Evolutionary conservation across 2,113 vertebrate species (phyloP).

Genomic region (Lates calcarifer): DNA sequence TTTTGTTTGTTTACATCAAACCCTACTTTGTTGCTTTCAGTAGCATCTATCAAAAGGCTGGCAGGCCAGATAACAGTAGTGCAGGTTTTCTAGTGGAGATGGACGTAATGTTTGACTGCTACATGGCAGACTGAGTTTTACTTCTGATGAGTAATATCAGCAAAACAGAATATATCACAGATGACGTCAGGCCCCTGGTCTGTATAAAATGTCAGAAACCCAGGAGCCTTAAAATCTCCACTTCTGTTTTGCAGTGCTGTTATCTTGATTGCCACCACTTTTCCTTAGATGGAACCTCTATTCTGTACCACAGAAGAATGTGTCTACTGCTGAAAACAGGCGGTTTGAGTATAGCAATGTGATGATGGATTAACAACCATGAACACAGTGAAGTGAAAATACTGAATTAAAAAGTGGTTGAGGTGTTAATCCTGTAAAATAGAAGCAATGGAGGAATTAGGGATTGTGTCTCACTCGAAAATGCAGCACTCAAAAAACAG

Average conservation of each 20-base stretch:
- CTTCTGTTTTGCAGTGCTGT: constrained; percentile 3
- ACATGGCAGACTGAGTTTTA: constrained; percentile 12
- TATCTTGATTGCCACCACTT: constrained; percentile 18
- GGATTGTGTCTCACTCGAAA: constrained; percentile 5
- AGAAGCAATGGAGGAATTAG: not conserved
- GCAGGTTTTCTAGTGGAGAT: constrained; percentile 20
- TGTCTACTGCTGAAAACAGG: constrained; percentile 35
- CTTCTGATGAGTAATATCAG: constrained; percentile 29
- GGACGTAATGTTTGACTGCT: constrained; percentile 5
- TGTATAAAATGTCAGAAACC: not conserved
- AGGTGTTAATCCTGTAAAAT: constrained; percentile 19
- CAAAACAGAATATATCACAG: not conserved
- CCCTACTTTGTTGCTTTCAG: constrained; percentile 26
- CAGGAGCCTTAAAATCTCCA: constrained; percentile 12
- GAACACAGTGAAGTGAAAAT: not conserved
- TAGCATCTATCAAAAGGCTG: constrained; percentile 25
- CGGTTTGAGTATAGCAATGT: constrained; percentile 12
- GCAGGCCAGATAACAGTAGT: constrained; percentile 41
- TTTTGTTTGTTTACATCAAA: too few relatives aligned
- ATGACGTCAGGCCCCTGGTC: constrained; percentile 18
- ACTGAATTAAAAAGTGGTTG: constrained; percentile 5
- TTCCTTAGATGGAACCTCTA: not conserved
- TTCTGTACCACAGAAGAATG: not conserved
- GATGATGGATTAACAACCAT: constrained; percentile 30
- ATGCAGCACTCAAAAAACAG: not conserved